Conservation (phyloP, 2,113 vertebrate species). For the Lagopus muta region DNA sequence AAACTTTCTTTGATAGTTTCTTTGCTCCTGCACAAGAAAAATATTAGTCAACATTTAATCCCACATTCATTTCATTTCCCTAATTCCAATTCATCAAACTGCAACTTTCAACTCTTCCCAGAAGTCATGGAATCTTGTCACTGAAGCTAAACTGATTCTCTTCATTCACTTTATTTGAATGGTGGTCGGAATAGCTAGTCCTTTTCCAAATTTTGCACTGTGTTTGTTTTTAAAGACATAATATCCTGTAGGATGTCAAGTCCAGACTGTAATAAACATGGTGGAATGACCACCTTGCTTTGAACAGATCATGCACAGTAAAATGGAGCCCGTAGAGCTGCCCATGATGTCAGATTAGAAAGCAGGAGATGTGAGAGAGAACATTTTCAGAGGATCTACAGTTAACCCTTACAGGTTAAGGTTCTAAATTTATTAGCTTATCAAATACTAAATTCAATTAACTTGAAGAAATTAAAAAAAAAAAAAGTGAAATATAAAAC, state of each 20-base stretch:
- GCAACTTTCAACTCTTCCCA: not conserved
- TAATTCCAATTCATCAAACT: not conserved
- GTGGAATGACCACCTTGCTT: not conserved
- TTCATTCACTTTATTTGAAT: not conserved
- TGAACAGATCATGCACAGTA: not conserved
- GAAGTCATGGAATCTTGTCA: not conserved
- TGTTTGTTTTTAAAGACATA: not conserved
- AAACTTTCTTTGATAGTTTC: not conserved
- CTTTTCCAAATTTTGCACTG: not conserved
- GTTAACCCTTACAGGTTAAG: conserved; percentile 16
- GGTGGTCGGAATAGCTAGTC: not conserved
- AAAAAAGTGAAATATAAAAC: not conserved
- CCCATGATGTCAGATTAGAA: not conserved
- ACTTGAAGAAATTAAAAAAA: conserved; percentile 1
- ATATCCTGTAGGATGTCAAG: not conserved
- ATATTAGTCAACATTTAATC: not conserved
- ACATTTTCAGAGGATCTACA: not conserved
- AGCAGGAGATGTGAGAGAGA: not conserved
- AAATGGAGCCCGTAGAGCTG: not conserved
- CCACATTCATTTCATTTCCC: not conserved
- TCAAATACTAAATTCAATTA: conserved; percentile 31
- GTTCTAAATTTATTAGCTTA: conserved; percentile 14
- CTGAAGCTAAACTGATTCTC: not conserved
- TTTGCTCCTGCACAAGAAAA: not conserved
- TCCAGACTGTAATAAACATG: not conserved